These are phyloP conservation scores for Syrmaticus mikado DNA, from an alignment of 2,113 vertebrate species.

Conservation along the genomic window DNA sequence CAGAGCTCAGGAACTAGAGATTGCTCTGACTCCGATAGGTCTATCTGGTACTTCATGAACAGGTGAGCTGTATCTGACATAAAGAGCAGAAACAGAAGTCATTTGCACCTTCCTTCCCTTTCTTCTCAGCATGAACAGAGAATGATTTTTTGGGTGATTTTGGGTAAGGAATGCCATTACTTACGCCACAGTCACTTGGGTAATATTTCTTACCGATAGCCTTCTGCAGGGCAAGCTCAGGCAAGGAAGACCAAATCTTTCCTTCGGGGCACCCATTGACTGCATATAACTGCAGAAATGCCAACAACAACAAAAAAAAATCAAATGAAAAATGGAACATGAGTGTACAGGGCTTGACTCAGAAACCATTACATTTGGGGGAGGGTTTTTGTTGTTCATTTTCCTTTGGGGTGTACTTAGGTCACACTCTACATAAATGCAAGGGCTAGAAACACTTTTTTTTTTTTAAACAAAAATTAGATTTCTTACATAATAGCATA, in stretches of 20 bases:
- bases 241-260: constrained; percentile 55
- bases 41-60: background rate
- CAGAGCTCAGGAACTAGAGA: background rate
- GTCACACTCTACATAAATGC: background rate
- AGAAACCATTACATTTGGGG: background rate
- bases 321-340: constrained; percentile 6
- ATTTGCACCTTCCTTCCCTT: background rate
- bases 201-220: constrained; percentile 35
- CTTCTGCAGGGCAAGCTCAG: constrained; percentile 11
- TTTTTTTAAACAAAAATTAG: background rate
- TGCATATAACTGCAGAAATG: constrained; percentile 20
- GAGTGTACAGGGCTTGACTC: constrained; percentile 19
- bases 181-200: constrained; percentile 42
- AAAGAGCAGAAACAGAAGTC: background rate
- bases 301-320: background rate
- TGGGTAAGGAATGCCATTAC: constrained; percentile 50
- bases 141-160: background rate
- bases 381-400: background rate
- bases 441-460: background rate
- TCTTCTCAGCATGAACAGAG: background rate
- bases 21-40: background rate
- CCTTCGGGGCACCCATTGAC: constrained; percentile 43
- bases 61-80: background rate
- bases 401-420: background rate
- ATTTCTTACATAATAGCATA: background rate